Evolutionary conservation across 2,888 invertebrate species (phyloP), one percentile per base, ranked within the genome.

Genomic region (Noctua janthina): DNA sequence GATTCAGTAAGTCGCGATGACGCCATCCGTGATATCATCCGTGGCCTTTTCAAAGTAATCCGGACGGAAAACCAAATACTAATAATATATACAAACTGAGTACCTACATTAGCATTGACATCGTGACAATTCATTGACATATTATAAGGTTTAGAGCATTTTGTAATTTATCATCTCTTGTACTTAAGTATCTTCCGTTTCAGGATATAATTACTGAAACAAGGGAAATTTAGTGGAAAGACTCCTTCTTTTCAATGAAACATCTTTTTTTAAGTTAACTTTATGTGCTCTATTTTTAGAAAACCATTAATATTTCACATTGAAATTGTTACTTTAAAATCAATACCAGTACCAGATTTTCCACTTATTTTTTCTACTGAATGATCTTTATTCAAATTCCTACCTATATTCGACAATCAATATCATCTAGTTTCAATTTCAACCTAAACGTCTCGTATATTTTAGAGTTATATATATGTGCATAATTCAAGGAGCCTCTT

Each of bases 11-110:
- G 73, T 56, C n/a, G 76, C 74, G 81, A 83, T 88, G 89, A 89
- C 85, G 89, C 71, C 81, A 89, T 76, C 39, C 51, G 51, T 91
- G 90, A 91, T 88, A 88, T 91, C 91, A 91, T 88, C 74, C 64
- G 56, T 71, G 17, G 68, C 79, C 56, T 76, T 73, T 91, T 90
- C 85, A 82, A 89, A 77, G 88, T 88, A 88, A 89, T 74, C 76
- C 79, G 82, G 81, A 83, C 85, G 79, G 81, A 81, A 83, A 85
- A 84, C 76, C 20, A 71, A 79, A 82, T 76, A 59, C 35, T 64
- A 80, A 74, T 64, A 54, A 73, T 81, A 73, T 78, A 13, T 23
- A n/a, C 54, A 68, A 72, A 82, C 62, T 49, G 29, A 67, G 72
- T 39, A 39, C 35, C 35, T 73, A 59, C 20, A 78, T 83, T 78